Percentiles rank a stretch among this genome's conserved stretches.
Conservation (phyloP, 1,140 invertebrate species). For the Trinorchestia longiramus region DNA sequence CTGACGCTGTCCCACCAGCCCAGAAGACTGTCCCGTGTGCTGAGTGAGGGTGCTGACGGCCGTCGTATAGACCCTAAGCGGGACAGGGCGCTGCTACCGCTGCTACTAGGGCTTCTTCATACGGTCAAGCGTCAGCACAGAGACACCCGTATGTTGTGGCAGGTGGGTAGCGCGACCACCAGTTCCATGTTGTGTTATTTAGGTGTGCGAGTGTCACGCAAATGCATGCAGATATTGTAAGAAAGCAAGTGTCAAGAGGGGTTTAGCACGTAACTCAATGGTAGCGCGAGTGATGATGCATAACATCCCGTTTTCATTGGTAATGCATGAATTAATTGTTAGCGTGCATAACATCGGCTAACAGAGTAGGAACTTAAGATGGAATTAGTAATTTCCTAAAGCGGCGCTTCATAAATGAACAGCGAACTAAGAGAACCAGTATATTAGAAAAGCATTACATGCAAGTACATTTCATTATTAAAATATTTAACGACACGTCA, state of each 20-base stretch:
- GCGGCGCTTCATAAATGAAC: background rate
- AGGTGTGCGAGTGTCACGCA: background rate
- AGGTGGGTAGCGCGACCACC: background rate
- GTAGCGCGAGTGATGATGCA: background rate
- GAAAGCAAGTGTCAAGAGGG: background rate
- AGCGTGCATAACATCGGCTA: background rate
- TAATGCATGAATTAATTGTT: background rate
- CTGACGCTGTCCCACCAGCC: conserved; percentile 50
- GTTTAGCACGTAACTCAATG: background rate
- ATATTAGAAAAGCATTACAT: background rate
- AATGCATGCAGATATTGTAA: background rate
- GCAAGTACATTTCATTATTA: background rate
- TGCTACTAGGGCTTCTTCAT: conserved; percentile 32
- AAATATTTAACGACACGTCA: background rate
- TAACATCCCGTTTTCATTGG: background rate
- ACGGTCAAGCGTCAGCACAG: background rate
- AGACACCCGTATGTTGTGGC: background rate
- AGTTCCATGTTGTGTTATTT: background rate
- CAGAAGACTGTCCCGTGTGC: conserved; percentile 12
- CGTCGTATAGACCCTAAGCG: conserved; percentile 4
- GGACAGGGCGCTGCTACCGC: background rate
- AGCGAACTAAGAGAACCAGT: background rate
- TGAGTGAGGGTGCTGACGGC: background rate
- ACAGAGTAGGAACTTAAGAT: background rate
- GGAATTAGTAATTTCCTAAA: background rate